A percentile compares a stretch with the other conserved stretches of the same genome.
Conservation (phyloP, 2,797 vertebrate species). For the Acanthurus lineatus region DNA sequence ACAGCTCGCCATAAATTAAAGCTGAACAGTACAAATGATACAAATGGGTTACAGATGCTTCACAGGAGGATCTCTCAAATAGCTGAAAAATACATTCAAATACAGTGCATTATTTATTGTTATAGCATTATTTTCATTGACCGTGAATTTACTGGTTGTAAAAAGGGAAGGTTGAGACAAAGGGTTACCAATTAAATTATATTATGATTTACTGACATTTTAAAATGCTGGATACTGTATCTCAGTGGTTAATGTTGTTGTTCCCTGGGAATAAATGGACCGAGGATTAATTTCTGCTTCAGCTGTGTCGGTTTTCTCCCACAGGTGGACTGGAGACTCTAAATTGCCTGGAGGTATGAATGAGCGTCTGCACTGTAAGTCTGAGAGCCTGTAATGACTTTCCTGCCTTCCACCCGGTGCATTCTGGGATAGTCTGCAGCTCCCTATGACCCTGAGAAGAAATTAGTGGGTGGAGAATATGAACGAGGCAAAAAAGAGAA, state of each 20-base stretch:
- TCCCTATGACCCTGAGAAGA: conserved; percentile 55
- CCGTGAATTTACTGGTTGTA: not conserved
- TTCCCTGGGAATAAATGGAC: conserved; percentile 29
- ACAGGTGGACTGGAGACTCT: conserved; percentile 50
- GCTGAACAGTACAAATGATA: no score
- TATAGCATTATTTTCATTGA: not conserved
- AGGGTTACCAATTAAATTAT: not conserved
- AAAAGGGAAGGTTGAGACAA: not conserved
- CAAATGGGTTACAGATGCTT: no score
- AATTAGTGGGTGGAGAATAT: conserved; percentile 55
- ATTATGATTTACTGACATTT: not conserved
- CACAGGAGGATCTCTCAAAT: no score
- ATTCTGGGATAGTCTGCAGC: conserved; percentile 59
- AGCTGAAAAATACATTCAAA: not conserved
- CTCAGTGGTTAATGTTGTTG: conserved; percentile 1
- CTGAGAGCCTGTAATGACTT: conserved; percentile 64
- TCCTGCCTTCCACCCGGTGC: conserved; percentile 47
- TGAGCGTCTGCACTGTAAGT: conserved; percentile 37
- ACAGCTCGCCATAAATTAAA: no score
- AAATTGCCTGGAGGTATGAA: conserved; percentile 56
- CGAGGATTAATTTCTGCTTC: conserved; percentile 26
- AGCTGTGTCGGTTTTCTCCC: conserved; percentile 37
- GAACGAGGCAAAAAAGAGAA: conserved; percentile 28
- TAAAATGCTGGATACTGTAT: not conserved
- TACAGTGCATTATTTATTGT: not conserved